Evolutionary conservation across 2,888 invertebrate species (phyloP).

Genomic region (Aspidiotus rigidus): DNA sequence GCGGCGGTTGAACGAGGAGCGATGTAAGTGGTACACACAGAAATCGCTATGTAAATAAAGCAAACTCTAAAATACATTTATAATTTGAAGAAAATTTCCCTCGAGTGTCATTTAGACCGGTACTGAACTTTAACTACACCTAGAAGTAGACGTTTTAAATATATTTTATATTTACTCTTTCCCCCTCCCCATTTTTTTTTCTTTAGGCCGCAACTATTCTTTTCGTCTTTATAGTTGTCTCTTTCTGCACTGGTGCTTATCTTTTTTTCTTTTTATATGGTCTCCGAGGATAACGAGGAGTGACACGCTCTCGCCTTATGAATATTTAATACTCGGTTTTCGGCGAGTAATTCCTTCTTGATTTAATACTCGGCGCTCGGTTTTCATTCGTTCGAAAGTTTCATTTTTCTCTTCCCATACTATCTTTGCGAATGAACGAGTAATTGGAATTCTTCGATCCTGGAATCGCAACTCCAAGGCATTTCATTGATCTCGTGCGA

Average conservation of each 20-base stretch:
- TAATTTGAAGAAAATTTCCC: conserved; percentile 33
- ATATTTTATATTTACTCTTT: conserved; percentile 25
- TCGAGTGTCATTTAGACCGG: conserved; percentile 27
- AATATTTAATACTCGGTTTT: conserved; percentile 24
- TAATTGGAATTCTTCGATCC: no score
- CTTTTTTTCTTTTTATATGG: conserved; percentile 2
- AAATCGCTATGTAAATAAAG: conserved; percentile 31
- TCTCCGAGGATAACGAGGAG: conserved; percentile 24
- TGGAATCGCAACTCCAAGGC: no score
- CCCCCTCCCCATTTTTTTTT: not conserved
- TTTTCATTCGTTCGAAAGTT: no score
- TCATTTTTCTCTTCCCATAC: no score
- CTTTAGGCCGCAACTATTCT: no score
- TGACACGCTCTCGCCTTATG: conserved; percentile 29
- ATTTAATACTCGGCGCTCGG: no score
- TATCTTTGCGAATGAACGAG: no score
- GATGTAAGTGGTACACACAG: not conserved
- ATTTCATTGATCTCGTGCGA: no score
- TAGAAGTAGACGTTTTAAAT: conserved; percentile 29
- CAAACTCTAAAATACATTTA: conserved; percentile 30
- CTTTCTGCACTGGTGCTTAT: not conserved
- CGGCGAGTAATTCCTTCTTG: no score
- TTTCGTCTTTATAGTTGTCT: no score
- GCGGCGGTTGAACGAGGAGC: not conserved
- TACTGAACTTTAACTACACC: conserved; percentile 32